Evolutionary conservation across 2,888 invertebrate species (phyloP).

Genomic region (Thereva unica): DNA sequence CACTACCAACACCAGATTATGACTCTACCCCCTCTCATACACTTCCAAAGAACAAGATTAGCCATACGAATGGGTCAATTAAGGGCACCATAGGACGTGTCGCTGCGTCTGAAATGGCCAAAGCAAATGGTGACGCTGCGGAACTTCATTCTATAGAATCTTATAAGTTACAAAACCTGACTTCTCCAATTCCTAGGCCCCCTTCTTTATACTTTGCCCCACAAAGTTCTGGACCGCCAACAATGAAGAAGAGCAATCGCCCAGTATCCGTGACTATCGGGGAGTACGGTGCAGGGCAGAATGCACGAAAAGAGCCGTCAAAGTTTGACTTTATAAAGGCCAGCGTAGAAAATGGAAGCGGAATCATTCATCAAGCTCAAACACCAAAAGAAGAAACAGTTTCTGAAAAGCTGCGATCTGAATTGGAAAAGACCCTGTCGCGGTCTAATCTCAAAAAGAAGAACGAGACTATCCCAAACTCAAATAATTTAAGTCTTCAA

Average conservation of each 20-base stretch:
- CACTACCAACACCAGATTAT: slow-evolving; percentile 63
- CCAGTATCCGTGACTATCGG: slow-evolving; percentile 74
- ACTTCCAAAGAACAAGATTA: slow-evolving; percentile 40
- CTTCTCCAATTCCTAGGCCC: slow-evolving; percentile 66
- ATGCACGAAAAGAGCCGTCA: slow-evolving; percentile 67
- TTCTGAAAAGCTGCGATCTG: slow-evolving; percentile 71
- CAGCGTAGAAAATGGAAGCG: slow-evolving; percentile 1
- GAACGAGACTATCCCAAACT: slow-evolving; percentile 58
- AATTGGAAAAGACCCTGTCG: slow-evolving; percentile 74
- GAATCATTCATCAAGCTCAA: neutral
- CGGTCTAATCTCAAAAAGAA: slow-evolving; percentile 76
- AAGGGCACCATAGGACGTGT: slow-evolving; percentile 41
- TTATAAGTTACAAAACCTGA: slow-evolving; percentile 70
- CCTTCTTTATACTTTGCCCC: slow-evolving; percentile 71
- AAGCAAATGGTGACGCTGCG: slow-evolving; percentile 62
- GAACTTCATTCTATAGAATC: slow-evolving; percentile 79
- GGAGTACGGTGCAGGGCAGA: slow-evolving; percentile 65
- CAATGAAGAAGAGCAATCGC: slow-evolving; percentile 62
- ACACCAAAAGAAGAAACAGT: slow-evolving; percentile 54
- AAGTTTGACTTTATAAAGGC: slow-evolving; percentile 68
- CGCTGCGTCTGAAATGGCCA: slow-evolving; percentile 46
- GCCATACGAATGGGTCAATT: slow-evolving; percentile 37
- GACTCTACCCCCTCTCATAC: slow-evolving; percentile 54
- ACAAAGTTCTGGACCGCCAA: slow-evolving; percentile 62
- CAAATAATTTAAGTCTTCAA: neutral